Percentiles rank a stretch among this genome's conserved stretches.
Evolutionary conservation across 1,140 invertebrate genomes (phyloP).

Genomic region (Tetragonula clypearis): DNA sequence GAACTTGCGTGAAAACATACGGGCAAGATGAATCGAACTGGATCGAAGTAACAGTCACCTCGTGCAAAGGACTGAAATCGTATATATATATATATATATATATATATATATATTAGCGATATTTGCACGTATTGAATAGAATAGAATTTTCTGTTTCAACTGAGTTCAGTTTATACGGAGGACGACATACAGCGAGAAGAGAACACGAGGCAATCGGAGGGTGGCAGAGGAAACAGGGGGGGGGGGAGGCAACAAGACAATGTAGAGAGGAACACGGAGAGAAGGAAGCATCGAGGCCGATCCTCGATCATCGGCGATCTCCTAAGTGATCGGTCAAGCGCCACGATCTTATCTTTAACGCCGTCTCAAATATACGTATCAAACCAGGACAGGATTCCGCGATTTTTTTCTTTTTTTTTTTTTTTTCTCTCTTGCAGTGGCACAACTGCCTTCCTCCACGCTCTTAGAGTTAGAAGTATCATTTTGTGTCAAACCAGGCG

Average conservation of each 20-base stretch:
- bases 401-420: slow-evolving; percentile 11
- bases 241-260: slow-evolving; percentile 12
- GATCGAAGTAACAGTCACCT: no score
- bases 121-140: no score
- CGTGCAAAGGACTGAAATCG: no score
- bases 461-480: slow-evolving; percentile 8
- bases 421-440: slow-evolving; percentile 14
- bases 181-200: no score
- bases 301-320: slow-evolving; percentile 30
- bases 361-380: slow-evolving; percentile 25
- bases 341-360: slow-evolving; percentile 37
- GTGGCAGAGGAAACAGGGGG: slow-evolving; percentile 13
- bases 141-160: no score
- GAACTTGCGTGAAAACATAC: no score
- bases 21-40: no score
- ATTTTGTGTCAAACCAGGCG: slow-evolving; percentile 16
- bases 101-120: no score
- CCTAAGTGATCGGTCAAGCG: slow-evolving; percentile 29
- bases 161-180: no score
- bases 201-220: background rate
- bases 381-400: background rate
- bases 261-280: background rate
- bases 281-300: slow-evolving; percentile 9
- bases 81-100: no score
- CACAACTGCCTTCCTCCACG: slow-evolving; percentile 1